These are phyloP conservation scores for Hexactinellida sp. DNA, from an alignment of 37 sponge, comb jelly and placozoan genomes.

Conservation along the genomic window DNA sequence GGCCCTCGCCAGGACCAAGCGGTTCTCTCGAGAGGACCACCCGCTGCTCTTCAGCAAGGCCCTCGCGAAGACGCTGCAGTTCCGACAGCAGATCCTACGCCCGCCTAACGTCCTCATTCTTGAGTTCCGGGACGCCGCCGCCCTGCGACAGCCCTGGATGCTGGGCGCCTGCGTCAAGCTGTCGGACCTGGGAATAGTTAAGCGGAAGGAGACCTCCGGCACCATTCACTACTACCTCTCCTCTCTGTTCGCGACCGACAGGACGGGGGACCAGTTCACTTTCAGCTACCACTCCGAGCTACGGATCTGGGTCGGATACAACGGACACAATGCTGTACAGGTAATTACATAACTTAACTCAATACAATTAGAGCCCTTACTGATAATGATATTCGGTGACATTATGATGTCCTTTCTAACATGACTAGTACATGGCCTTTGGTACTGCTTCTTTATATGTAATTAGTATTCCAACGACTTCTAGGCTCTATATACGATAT, in stretches of 20 bases:
- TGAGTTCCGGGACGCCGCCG: neutral
- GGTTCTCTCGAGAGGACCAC: neutral
- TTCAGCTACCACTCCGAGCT: neutral
- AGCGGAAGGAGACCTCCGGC: neutral
- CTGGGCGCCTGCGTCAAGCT: neutral
- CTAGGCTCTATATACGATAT: too few species aligned
- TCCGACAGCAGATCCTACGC: neutral
- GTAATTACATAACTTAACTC: neutral
- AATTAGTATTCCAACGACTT: neutral
- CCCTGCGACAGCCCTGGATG: neutral
- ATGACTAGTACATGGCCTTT: too few species aligned
- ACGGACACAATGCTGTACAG: neutral
- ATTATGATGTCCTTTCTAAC: neutral
- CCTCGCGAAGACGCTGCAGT: neutral
- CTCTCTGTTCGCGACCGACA: neutral
- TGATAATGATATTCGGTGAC: neutral
- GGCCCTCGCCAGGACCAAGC: neutral
- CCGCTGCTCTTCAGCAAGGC: neutral
- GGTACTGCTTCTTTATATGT: neutral
- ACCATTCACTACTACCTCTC: neutral
- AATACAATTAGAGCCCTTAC: neutral
- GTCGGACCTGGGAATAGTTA: neutral
- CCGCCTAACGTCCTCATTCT: neutral
- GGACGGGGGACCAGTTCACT: neutral
- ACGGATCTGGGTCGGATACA: neutral